Conservation (phyloP, 2,797 vertebrate genomes). For the Benthosema pterotum region DNA sequence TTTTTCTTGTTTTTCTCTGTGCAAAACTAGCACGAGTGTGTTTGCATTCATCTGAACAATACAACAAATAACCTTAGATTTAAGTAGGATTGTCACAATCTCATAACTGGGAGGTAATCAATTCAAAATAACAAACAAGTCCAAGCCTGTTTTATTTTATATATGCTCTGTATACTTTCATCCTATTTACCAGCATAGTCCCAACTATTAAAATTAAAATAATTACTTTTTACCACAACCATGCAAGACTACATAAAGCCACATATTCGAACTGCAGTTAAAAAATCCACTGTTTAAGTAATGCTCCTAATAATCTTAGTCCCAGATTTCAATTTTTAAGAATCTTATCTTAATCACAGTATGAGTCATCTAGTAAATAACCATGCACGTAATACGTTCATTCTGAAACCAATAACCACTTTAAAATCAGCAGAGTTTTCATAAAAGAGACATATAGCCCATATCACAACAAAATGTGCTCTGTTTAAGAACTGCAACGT, state of each 20-base stretch:
- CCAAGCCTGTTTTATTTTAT: conserved; percentile 7
- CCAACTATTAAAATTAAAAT: conserved; percentile 6
- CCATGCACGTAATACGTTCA: conserved; percentile 12
- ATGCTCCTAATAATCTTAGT: no score
- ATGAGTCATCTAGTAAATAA: background rate
- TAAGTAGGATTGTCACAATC: background rate
- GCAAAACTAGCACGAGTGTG: background rate
- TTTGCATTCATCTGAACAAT: conserved; percentile 7
- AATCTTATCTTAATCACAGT: background rate
- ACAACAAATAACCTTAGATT: background rate
- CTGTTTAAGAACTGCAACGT: background rate
- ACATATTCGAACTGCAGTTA: conserved; percentile 8
- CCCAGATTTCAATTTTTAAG: background rate
- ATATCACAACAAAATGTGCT: background rate
- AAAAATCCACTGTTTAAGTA: conserved; percentile 3
- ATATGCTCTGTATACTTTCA: conserved; percentile 16
- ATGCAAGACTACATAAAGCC: conserved; percentile 2
- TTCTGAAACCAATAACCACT: conserved; percentile 25
- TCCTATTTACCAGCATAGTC: conserved; percentile 13
- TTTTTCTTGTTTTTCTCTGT: background rate
- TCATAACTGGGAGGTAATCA: background rate
- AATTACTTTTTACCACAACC: background rate
- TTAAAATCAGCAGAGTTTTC: background rate
- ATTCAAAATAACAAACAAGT: conserved; percentile 5
- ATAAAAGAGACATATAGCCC: background rate